phyloP scores from a whole-genome alignment of 2,113 vertebrate genomes.

The Myotis brandtii region DNA sequence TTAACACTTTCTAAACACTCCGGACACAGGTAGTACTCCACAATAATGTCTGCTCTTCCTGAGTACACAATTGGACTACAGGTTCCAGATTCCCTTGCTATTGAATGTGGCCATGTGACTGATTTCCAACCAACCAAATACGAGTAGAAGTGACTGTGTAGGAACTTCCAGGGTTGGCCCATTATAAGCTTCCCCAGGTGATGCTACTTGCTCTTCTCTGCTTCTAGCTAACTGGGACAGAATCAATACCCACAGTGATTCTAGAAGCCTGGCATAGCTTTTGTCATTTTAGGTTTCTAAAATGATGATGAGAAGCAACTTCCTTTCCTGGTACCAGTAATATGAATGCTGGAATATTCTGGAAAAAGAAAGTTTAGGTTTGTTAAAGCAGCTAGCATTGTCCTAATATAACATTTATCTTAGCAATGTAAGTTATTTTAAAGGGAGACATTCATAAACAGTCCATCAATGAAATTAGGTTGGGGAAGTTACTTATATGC shows the following conservation, averaged over 20 bases:
- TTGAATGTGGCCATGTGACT: not conserved
- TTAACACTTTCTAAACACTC: constrained; percentile 38
- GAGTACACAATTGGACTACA: not conserved
- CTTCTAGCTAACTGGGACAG: not conserved
- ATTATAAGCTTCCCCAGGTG: not conserved
- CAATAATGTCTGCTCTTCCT: not conserved
- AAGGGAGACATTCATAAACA: not conserved
- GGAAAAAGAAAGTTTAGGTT: not conserved
- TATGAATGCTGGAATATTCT: not conserved
- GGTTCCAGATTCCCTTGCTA: not conserved
- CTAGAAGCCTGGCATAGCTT: not conserved
- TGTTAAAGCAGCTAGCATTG: not conserved
- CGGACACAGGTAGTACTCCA: not conserved
- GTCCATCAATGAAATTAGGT: not conserved
- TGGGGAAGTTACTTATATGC: not conserved
- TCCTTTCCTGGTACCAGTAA: not conserved
- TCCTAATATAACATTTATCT: not conserved
- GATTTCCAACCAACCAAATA: not conserved
- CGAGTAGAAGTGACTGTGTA: not conserved
- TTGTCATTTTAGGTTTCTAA: not conserved
- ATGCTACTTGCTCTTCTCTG: not conserved
- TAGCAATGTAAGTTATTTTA: not conserved
- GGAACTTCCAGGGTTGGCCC: not conserved
- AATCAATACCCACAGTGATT: not conserved
- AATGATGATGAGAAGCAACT: not conserved